A percentile compares a stretch with the other conserved stretches of the same genome.
Evolutionary conservation across 2,888 invertebrate species (phyloP).

Genomic region (Thymelicus sylvestris): DNA sequence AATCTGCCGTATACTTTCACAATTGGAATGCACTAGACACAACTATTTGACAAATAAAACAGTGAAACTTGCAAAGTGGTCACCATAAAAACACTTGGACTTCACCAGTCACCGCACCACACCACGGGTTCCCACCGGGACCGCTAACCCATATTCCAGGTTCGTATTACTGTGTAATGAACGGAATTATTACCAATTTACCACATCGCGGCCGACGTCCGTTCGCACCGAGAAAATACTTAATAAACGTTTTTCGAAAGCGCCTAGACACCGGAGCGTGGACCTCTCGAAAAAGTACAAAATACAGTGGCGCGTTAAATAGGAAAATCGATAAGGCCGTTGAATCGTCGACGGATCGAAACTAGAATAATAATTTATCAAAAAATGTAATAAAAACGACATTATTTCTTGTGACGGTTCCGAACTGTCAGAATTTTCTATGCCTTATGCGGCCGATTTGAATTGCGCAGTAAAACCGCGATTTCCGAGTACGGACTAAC

Average conservation of each 20-base stretch:
- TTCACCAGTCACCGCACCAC: conserved; percentile 57
- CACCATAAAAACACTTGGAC: conserved; percentile 57
- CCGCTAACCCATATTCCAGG: conserved; percentile 82
- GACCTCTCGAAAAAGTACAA: conserved; percentile 81
- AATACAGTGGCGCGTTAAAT: conserved; percentile 79
- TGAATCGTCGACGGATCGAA: conserved; percentile 71
- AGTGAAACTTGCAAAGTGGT: conserved; percentile 60
- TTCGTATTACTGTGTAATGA: conserved; percentile 79
- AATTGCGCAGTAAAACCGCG: conserved; percentile 23
- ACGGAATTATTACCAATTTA: conserved; percentile 83
- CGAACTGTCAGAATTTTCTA: conserved; percentile 82
- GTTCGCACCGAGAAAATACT: conserved; percentile 75
- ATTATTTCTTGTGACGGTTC: conserved; percentile 80
- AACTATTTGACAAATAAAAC: conserved; percentile 64
- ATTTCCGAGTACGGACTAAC: conserved; percentile 17
- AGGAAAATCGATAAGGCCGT: conserved; percentile 82
- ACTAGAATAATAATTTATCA: conserved; percentile 83
- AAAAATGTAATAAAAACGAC: conserved; percentile 85
- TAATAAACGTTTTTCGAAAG: conserved; percentile 83
- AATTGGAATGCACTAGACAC: conserved; percentile 56
- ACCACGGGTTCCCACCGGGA: conserved; percentile 60
- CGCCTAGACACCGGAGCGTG: conserved; percentile 73
- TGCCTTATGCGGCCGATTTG: conserved; percentile 52
- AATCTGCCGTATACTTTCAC: conserved; percentile 70
- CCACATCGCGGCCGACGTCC: conserved; percentile 76